Evolutionary conservation across 2,888 invertebrate species (phyloP).

Genomic region (Strigamia transsilvanica): DNA sequence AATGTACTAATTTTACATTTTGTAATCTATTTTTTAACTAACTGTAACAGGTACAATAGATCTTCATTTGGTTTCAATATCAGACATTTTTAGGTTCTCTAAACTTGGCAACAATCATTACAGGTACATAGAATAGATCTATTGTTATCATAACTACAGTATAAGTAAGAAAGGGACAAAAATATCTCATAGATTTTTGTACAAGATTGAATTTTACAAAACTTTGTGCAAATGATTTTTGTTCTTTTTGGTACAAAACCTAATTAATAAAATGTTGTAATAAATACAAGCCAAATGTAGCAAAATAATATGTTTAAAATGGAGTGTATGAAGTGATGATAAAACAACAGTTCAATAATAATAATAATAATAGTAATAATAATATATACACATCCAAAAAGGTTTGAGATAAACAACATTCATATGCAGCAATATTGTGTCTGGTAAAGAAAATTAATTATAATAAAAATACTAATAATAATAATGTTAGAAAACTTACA

Average conservation of each 20-base stretch:
- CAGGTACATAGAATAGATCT: not conserved
- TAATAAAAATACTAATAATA: not conserved
- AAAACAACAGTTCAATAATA: not conserved
- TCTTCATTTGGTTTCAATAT: not conserved
- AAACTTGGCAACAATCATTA: not conserved
- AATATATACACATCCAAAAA: constrained; percentile 16
- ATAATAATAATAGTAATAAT: not conserved
- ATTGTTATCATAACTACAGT: not conserved
- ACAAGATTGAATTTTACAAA: constrained; percentile 30
- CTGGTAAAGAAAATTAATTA: not conserved
- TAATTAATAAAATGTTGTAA: constrained; percentile 20
- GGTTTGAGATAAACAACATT: constrained; percentile 14
- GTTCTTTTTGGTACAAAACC: not conserved
- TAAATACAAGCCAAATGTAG: constrained; percentile 21
- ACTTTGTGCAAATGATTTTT: constrained; percentile 24
- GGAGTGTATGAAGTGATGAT: constrained; percentile 12
- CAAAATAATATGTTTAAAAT: constrained; percentile 12
- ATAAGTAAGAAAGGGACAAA: not conserved
- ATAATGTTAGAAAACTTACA: not conserved
- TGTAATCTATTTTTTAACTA: not conserved
- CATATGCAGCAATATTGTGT: constrained; percentile 18
- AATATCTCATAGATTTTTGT: constrained; percentile 13
- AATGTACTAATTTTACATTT: not conserved
- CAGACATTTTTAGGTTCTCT: not conserved
- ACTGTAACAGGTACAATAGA: constrained; percentile 22